Evolutionary conservation across 2,797 vertebrate genomes (phyloP).

Genomic region (Sphenodon punctatus): DNA sequence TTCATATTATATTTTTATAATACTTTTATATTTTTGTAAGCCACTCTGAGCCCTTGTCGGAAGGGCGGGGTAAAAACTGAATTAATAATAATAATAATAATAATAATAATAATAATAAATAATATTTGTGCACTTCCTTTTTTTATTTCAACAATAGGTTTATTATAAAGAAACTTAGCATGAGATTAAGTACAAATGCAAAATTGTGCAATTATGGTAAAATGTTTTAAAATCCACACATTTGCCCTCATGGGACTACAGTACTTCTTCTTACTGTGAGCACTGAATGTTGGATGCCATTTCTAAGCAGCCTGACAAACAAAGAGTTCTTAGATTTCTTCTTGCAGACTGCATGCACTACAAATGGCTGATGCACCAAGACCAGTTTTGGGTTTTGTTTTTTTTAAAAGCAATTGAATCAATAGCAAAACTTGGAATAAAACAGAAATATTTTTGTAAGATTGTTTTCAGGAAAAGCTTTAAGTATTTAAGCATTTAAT

Average conservation of each 20-base stretch:
- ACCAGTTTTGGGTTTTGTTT: slow-evolving; percentile 16
- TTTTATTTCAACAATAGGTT: too few relatives aligned
- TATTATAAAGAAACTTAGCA: slow-evolving; percentile 83
- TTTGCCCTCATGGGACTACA: slow-evolving; percentile 81
- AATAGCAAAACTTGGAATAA: slow-evolving; percentile 55
- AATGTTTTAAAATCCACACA: slow-evolving; percentile 82
- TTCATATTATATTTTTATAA: too few relatives aligned
- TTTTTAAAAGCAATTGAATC: slow-evolving; percentile 11
- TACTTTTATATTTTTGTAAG: too few relatives aligned
- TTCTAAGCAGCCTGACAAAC: slow-evolving; percentile 55
- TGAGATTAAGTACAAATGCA: slow-evolving; percentile 83
- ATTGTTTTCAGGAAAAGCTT: slow-evolving; percentile 61
- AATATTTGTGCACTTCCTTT: too few relatives aligned
- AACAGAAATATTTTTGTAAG: slow-evolving; percentile 59
- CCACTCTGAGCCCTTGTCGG: too few relatives aligned
- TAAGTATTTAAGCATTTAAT: too few relatives aligned
- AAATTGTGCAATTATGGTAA: slow-evolving; percentile 85
- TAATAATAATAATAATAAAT: too few relatives aligned
- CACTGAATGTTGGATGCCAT: slow-evolving; percentile 78
- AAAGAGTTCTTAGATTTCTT: slow-evolving; percentile 61
- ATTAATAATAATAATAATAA: too few relatives aligned
- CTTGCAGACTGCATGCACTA: slow-evolving; percentile 59
- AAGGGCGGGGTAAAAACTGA: too few relatives aligned
- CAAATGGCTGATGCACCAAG: slow-evolving; percentile 69
- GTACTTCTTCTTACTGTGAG: slow-evolving; percentile 84